These are phyloP conservation scores for Prostheceraeus crozeri DNA, from an alignment of 2,888 invertebrate genomes.

Conservation along the genomic window DNA sequence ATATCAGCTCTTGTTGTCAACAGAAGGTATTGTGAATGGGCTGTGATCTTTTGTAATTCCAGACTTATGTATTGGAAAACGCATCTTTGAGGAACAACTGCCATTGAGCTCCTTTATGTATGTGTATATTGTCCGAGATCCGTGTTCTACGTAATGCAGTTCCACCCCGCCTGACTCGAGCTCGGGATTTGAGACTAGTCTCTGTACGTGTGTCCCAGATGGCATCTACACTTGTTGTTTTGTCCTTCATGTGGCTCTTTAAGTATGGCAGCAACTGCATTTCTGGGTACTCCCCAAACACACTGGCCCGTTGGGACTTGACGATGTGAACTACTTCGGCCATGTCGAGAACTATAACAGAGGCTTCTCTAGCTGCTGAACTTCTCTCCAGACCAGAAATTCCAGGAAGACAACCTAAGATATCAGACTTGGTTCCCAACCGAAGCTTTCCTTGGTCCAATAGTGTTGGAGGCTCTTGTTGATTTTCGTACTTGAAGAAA, in stretches of 20 bases:
- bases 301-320: slow-evolving; percentile 29
- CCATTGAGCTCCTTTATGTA: slow-evolving; percentile 22
- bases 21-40: slow-evolving; percentile 13
- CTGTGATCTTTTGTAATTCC: slow-evolving; percentile 21
- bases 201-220: slow-evolving; percentile 27
- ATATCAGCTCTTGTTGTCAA: slow-evolving; percentile 20
- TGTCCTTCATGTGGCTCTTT: slow-evolving; percentile 19
- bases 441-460: slow-evolving; percentile 22
- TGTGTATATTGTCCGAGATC: slow-evolving; percentile 13
- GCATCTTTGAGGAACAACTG: slow-evolving; percentile 22
- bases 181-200: slow-evolving; percentile 16
- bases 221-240: slow-evolving; percentile 23
- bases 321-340: slow-evolving; percentile 31
- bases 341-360: no score
- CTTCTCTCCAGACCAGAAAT: slow-evolving; percentile 33
- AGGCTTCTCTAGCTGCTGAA: slow-evolving; percentile 24
- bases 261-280: slow-evolving; percentile 27
- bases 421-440: slow-evolving; percentile 24
- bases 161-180: slow-evolving; percentile 19
- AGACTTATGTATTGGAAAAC: slow-evolving; percentile 9
- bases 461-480: slow-evolving; percentile 10
- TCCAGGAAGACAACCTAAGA: slow-evolving; percentile 14
- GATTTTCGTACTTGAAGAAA: slow-evolving; percentile 7
- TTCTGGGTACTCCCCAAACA: slow-evolving; percentile 30
- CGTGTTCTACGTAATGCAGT: slow-evolving; percentile 21